Conservation (phyloP, 2,888 invertebrate species). For the Aromia moschata region DNA sequence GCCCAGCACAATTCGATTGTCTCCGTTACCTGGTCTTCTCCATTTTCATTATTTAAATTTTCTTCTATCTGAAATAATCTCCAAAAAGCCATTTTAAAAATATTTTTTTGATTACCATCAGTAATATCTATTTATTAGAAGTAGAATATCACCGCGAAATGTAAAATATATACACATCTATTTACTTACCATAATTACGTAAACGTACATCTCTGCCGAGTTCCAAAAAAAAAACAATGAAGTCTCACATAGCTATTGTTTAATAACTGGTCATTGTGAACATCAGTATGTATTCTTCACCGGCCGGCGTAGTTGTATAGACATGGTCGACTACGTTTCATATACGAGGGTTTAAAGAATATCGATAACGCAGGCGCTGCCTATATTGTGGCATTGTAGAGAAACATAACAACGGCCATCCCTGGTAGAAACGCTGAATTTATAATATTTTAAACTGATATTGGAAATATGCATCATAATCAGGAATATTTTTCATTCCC, state of each 20-base stretch:
- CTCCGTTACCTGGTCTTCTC: too few species aligned
- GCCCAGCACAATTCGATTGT: too few species aligned
- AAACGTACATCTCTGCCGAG: neutral
- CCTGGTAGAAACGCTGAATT: neutral
- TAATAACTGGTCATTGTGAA: neutral
- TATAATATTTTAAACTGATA: neutral
- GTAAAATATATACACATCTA: too few species aligned
- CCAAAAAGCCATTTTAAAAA: neutral
- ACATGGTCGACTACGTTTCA: neutral
- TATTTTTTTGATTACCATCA: neutral
- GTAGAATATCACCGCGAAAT: conserved; percentile 3
- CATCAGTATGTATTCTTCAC: too few species aligned
- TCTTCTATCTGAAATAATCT: neutral
- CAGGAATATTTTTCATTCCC: too few species aligned
- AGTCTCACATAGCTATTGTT: neutral
- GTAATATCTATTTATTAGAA: neutral
- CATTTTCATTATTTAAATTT: neutral
- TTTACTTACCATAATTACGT: too few species aligned
- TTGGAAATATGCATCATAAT: too few species aligned
- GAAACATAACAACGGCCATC: too few species aligned
- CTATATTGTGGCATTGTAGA: too few species aligned
- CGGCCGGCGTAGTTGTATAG: too few species aligned
- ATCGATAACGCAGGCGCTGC: too few species aligned
- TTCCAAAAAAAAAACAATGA: neutral
- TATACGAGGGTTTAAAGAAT: neutral